Evolutionary conservation across 2,113 vertebrate genomes (phyloP).

Genomic region (Mionectes macconnelli): DNA sequence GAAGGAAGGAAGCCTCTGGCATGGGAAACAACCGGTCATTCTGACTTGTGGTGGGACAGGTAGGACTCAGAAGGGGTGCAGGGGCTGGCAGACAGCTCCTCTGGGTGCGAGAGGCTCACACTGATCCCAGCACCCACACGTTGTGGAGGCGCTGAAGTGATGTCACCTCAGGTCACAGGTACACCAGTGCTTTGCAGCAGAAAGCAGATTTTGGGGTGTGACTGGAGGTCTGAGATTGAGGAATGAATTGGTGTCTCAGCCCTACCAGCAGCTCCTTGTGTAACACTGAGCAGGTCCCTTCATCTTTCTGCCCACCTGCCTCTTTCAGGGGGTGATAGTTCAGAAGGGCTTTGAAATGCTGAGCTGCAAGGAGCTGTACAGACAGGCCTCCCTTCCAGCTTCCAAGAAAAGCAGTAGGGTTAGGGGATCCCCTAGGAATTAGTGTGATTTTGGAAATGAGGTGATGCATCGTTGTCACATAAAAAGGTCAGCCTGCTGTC

Average conservation of each 20-base stretch:
- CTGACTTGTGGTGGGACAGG: not conserved
- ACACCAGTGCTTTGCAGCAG: not conserved
- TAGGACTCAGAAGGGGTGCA: not conserved
- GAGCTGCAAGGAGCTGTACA: not conserved
- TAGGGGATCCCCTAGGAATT: not conserved
- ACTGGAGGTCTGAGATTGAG: not conserved
- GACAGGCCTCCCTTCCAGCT: not conserved
- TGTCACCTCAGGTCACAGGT: not conserved
- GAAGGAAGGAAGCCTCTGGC: not conserved
- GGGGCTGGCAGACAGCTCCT: not conserved
- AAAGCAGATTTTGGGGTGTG: not conserved
- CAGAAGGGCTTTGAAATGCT: not conserved
- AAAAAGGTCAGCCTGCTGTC: not conserved
- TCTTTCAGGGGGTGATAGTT: not conserved
- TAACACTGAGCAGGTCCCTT: not conserved
- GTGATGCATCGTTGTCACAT: not conserved
- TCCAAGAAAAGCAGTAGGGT: not conserved
- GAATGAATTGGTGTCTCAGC: not conserved
- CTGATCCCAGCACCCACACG: not conserved
- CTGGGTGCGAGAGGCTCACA: fast-evolving
- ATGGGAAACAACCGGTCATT: fast-evolving
- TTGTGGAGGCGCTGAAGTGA: not conserved
- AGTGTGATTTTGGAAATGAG: not conserved
- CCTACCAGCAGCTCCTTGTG: not conserved
- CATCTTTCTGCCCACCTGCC: not conserved